phyloP scores from a whole-genome alignment of 1,140 invertebrate genomes.

The Zaprionus ornatus region DNA sequence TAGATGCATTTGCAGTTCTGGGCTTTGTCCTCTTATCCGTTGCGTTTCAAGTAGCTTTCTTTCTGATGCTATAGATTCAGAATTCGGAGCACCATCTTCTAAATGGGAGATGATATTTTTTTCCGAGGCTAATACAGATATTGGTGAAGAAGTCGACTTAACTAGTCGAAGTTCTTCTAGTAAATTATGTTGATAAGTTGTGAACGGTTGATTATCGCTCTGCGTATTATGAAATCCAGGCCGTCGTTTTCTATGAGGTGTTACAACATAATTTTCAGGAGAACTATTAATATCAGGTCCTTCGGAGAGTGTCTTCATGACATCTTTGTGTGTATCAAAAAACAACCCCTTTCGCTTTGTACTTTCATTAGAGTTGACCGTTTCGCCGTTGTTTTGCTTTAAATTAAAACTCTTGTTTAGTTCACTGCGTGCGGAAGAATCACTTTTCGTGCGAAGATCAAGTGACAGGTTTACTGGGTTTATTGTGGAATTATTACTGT shows the following conservation, averaged over 20 bases:
- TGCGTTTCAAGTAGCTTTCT: conserved; percentile 66
- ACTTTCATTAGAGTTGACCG: conserved; percentile 79
- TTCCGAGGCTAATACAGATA: conserved; percentile 72
- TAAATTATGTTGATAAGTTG: conserved; percentile 90
- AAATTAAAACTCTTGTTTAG: conserved; percentile 49
- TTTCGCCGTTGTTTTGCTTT: conserved; percentile 64
- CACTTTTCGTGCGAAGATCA: conserved; percentile 84
- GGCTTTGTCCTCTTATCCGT: conserved; percentile 66
- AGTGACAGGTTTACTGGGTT: conserved; percentile 92
- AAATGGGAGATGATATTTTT: conserved; percentile 71
- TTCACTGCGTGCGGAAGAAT: conserved; percentile 58
- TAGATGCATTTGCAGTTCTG: conserved; percentile 68
- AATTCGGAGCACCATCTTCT: conserved; percentile 62
- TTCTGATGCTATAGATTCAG: conserved; percentile 64
- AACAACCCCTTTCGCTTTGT: conserved; percentile 88
- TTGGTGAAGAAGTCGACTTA: conserved; percentile 79
- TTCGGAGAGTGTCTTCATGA: conserved; percentile 86
- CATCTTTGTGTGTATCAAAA: conserved; percentile 87
- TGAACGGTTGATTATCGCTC: conserved; percentile 92
- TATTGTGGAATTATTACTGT: conserved; percentile 77
- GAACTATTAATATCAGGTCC: conserved; percentile 87
- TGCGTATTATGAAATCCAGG: conserved; percentile 93
- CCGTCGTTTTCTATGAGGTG: conserved; percentile 91
- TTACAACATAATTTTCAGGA: conserved; percentile 91
- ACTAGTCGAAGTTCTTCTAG: conserved; percentile 86